These are phyloP conservation scores for Tribolium castaneum DNA, from an alignment of 1,140 invertebrate genomes.

Conservation along the genomic window DNA sequence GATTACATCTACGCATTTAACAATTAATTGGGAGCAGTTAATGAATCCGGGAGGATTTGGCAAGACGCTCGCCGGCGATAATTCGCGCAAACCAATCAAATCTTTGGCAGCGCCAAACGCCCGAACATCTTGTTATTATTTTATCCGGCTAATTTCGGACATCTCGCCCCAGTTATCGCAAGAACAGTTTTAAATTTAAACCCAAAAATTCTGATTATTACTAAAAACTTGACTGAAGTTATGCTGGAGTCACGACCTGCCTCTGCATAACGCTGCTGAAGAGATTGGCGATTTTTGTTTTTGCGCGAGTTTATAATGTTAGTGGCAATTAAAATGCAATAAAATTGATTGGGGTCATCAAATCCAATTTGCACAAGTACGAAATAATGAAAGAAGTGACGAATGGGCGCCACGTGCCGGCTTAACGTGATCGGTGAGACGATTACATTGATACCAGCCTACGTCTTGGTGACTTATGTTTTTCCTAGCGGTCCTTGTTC, in stretches of 20 bases:
- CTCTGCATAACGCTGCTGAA: too few species aligned
- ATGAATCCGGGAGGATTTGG: not conserved
- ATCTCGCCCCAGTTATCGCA: too few species aligned
- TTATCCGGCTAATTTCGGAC: too few species aligned
- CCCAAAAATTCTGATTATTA: too few species aligned
- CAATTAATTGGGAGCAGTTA: conserved; percentile 7
- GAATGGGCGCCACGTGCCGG: conserved; percentile 27
- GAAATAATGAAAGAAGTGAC: conserved; percentile 19
- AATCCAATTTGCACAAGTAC: conserved; percentile 3
- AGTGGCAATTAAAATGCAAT: not conserved
- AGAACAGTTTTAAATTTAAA: too few species aligned
- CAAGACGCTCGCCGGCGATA: not conserved
- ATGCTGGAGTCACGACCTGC: too few species aligned
- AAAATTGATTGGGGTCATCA: conserved; percentile 7
- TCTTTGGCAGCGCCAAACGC: too few species aligned
- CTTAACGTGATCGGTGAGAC: conserved; percentile 35
- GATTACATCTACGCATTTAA: conserved; percentile 40
- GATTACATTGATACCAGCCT: conserved; percentile 41
- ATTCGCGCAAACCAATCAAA: too few species aligned
- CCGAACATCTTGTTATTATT: too few species aligned
- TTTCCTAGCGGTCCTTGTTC: conserved; percentile 38
- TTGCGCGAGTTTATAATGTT: not conserved
- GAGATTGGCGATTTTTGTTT: not conserved
- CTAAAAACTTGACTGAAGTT: too few species aligned
- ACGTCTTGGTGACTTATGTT: conserved; percentile 36